phyloP scores from a whole-genome alignment of 1,140 invertebrate genomes.

The Fopius arisanus region DNA sequence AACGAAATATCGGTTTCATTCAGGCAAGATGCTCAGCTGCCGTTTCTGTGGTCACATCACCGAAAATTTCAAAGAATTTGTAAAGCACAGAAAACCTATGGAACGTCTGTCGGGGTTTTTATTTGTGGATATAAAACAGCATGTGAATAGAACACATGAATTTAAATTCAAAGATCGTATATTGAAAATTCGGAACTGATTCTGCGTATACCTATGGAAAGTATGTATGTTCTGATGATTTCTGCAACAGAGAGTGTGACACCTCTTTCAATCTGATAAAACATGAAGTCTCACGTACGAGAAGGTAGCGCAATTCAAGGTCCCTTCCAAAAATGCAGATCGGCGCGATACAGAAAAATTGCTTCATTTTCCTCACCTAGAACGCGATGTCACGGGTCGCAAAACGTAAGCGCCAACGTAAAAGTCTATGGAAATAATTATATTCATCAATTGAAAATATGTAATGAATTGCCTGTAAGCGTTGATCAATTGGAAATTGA shows the following conservation, averaged over 20 bases:
- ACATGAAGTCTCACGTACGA: constrained; percentile 4
- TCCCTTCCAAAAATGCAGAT: background rate
- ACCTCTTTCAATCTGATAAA: constrained; percentile 8
- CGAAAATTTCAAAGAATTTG: background rate
- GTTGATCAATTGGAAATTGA: background rate
- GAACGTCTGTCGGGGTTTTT: background rate
- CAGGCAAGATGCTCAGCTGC: constrained; percentile 13
- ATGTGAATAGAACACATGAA: background rate
- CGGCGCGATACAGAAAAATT: background rate
- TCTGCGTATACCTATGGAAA: background rate
- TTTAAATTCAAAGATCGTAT: background rate
- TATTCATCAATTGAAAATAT: background rate
- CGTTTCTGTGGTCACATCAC: background rate
- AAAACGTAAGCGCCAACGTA: background rate
- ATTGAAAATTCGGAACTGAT: background rate
- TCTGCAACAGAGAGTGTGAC: constrained; percentile 6
- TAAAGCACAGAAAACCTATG: background rate
- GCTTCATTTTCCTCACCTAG: constrained; percentile 4
- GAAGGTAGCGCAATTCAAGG: background rate
- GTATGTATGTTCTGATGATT: background rate
- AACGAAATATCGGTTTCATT: background rate
- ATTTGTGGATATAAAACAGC: constrained; percentile 15
- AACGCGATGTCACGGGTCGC: background rate
- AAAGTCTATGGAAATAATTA: background rate
- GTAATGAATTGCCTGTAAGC: background rate